Percentiles rank a stretch among this genome's conserved stretches.
These are phyloP conservation scores for Dicrurus megarhynchus DNA, from an alignment of 2,113 vertebrate species.

Conservation along the genomic window DNA sequence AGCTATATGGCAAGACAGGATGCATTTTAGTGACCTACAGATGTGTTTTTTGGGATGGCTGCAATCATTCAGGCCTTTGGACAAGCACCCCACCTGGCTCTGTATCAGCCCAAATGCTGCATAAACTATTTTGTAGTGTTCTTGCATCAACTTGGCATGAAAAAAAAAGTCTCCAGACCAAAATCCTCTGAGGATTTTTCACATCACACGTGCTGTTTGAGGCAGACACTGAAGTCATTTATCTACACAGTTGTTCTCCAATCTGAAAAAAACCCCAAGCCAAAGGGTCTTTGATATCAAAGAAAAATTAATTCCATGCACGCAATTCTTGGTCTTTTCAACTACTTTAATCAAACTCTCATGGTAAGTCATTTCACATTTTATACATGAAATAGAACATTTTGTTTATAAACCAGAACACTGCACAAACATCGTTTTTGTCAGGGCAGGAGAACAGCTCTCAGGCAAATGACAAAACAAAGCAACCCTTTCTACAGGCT, in stretches of 20 bases:
- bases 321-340: background rate
- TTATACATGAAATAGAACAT: background rate
- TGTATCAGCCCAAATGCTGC: background rate
- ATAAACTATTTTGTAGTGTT: background rate
- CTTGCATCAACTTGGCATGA: background rate
- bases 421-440: background rate
- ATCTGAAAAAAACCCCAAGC: background rate
- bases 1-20: background rate
- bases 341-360: constrained; percentile 15
- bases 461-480: background rate
- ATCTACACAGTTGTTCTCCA: background rate
- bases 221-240: background rate
- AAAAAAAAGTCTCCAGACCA: background rate
- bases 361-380: background rate
- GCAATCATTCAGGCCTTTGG: background rate
- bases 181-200: background rate
- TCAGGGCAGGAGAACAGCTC: background rate
- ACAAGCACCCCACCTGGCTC: background rate
- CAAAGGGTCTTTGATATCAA: constrained; percentile 19
- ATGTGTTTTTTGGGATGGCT: background rate
- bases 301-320: constrained; percentile 3
- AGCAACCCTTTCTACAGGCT: background rate
- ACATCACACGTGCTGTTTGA: background rate
- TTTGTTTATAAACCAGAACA: constrained; percentile 25
- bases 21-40: background rate